A percentile compares a stretch with the other conserved stretches of the same genome.
Evolutionary conservation across 2,797 vertebrate species (phyloP).

Genomic region (Paedocypris micromegethes): DNA sequence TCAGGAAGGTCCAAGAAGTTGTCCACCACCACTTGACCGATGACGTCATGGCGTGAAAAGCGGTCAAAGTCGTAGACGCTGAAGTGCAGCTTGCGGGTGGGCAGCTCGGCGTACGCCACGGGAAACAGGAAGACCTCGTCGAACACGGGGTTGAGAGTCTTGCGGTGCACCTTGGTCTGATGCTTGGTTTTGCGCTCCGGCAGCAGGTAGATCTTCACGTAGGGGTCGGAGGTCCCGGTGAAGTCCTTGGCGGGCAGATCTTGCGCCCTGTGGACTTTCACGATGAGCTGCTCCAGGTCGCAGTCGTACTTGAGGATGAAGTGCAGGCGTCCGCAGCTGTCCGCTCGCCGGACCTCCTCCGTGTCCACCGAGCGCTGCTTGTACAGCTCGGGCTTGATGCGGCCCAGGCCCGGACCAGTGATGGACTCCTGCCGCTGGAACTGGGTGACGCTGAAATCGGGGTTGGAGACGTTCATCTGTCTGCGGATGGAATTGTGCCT

Average conservation of each 20-base stretch:
- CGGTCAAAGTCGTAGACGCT: constrained; percentile 98
- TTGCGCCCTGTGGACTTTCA: constrained; percentile 93
- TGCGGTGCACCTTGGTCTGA: constrained; percentile 99
- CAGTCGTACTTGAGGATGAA: constrained; percentile 96
- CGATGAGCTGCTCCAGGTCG: constrained; percentile 93
- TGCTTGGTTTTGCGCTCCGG: constrained; percentile 97
- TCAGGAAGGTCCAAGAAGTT: constrained; percentile 96
- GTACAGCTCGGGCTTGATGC: constrained; percentile 95
- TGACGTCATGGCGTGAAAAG: constrained; percentile 95
- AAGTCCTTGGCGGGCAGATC: constrained; percentile 97
- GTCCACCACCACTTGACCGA: constrained; percentile 96
- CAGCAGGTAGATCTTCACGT: constrained; percentile 97
- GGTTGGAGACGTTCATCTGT: constrained; percentile 95
- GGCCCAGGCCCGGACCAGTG: constrained; percentile 80
- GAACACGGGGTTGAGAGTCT: constrained; percentile 95
- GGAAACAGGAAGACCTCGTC: constrained; percentile 97
- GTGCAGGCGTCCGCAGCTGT: constrained; percentile 86
- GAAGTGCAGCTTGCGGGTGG: constrained; percentile 90
- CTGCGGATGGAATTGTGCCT: constrained; percentile 95
- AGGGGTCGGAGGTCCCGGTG: constrained; percentile 95
- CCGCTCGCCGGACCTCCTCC: constrained; percentile 75
- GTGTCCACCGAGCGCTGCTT: constrained; percentile 90
- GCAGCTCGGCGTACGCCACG: constrained; percentile 86
- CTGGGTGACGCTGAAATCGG: constrained; percentile 92
- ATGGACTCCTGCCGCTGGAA: constrained; percentile 92